Base-by-base conservation (phyloP, 2,113 vertebrate genomes). In the Campylorhamphus procurvoides region DNA sequence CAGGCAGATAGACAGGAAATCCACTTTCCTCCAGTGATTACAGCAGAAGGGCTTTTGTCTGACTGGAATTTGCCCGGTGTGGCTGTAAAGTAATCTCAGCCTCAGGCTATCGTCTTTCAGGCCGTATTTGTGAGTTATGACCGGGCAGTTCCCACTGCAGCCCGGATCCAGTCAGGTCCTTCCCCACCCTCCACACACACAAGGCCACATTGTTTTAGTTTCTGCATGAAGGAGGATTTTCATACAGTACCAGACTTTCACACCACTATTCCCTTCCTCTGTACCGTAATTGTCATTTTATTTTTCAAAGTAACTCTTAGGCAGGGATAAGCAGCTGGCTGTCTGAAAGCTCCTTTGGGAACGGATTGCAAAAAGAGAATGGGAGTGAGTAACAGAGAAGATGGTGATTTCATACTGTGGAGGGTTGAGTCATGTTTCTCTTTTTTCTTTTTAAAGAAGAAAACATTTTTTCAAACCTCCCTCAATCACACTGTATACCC, bases 41-140 rank as follows among this genome's bases (percentile, higher is more conserved):
- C 86, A 92, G 94, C 92, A 77, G 68, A 94, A 96, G 88, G 82
- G 96, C 97, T 97, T 97, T 90, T 82, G 97, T 98, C 98, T 98
- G 97, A 68, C 93, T 92, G 87, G 67, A 91, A 93, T 93, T 96
- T 87, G 77, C 77, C 96, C 29, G 28, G 31, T 39, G 66, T 94
- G 95, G 92, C 97, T 97, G 98, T 97, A 98, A 98, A 98, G 93
- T 76, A 95, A 98, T 29, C 87, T 44, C 95, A 96, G 95, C 97
- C 95, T 90, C 95, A 96, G 94, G 96, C 96, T 98, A 97, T 98
- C 90, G 7, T 81, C 91, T 98, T 98, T 97, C 98, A 98, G 96
- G 90, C 91, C 86, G 49, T 73, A 76, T 83, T 90, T 96, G 91
- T 97, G 98, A 98, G 92, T 98, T 98, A 98, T 66, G 95, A 95